phyloP scores from a whole-genome alignment of 2,888 invertebrate species.

The Campoplex capitator region DNA sequence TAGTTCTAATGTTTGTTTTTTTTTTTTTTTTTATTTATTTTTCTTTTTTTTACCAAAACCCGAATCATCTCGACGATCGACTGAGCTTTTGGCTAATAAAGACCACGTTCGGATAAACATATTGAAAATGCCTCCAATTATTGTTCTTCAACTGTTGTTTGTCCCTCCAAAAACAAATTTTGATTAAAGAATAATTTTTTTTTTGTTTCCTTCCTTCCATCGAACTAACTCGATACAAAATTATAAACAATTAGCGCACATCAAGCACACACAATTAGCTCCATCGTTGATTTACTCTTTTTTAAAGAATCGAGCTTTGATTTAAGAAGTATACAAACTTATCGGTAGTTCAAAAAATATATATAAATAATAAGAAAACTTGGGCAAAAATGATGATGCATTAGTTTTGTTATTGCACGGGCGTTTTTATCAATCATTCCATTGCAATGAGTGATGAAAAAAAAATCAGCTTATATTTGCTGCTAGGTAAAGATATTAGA shows the following conservation, averaged over 20 bases:
- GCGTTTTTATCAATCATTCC: too few species aligned
- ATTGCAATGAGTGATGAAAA: too few species aligned
- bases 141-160: not conserved
- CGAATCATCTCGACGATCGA: conserved; percentile 24
- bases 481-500: too few species aligned
- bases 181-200: too few species aligned
- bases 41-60: not conserved
- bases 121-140: not conserved
- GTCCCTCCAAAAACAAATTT: not conserved
- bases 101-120: not conserved
- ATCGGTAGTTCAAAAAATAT: too few species aligned
- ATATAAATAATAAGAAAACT: too few species aligned
- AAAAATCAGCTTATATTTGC: too few species aligned
- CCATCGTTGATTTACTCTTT: too few species aligned
- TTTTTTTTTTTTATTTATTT: not conserved
- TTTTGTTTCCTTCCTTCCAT: not conserved
- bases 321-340: too few species aligned
- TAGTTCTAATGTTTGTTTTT: not conserved
- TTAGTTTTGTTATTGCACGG: too few species aligned
- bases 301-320: too few species aligned
- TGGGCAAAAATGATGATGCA: too few species aligned
- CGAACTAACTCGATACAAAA: not conserved
- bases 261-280: not conserved
- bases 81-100: conserved; percentile 21
- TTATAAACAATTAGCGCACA: not conserved